Base-by-base conservation (phyloP, 2,888 invertebrate species). In the Marasmarcha lunaedactyla region DNA sequence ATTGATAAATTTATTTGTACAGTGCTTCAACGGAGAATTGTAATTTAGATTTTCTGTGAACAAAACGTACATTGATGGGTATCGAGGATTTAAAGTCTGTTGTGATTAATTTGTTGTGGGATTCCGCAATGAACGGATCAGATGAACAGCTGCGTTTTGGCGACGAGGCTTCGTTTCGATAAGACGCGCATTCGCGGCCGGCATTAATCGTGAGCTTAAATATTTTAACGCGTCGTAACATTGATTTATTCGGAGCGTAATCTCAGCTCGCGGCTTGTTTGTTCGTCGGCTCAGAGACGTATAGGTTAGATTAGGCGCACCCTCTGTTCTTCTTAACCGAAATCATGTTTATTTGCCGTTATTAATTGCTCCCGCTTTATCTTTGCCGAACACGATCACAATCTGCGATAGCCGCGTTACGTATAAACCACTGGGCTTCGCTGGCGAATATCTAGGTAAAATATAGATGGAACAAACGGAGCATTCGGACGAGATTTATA, bases 221-320 rank as follows among this genome's bases (percentile, higher is more conserved):
- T 78, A 79, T 81, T 83, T 79, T 78, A 81, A 81, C 79, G 74
- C 79, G 74, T 74, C 72, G 77, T 73, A 79, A 77, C 79, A 81
- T 79, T 81, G 81, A 83, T 83, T 83, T 83, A 81, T 83, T 76
- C 71, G 59, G 52, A 67, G 63, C 69, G 68, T 79, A 81, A 81
- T 81, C 81, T 76, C 65, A 63, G 67, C 72, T 69, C 71, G 72
- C 65, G 74, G 77, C 70, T 73, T 83, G 81, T 83, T 83, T 81
- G 79, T 79, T 72, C 71, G 69, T 63, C 63, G 74, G 71, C 77
- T 78, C 61, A 7, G 60, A 73, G 74, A 77, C 71, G 72, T 78
- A 76, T 76, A 72, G 70, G 71, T 66, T 64, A 74, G 77, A 78
- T 79, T 76, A 74, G 60, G 59, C 62, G 55, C n/a, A n/a, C 52